Evolutionary conservation across 1,140 invertebrate species (phyloP).

Genomic region (Ips nitidus): DNA sequence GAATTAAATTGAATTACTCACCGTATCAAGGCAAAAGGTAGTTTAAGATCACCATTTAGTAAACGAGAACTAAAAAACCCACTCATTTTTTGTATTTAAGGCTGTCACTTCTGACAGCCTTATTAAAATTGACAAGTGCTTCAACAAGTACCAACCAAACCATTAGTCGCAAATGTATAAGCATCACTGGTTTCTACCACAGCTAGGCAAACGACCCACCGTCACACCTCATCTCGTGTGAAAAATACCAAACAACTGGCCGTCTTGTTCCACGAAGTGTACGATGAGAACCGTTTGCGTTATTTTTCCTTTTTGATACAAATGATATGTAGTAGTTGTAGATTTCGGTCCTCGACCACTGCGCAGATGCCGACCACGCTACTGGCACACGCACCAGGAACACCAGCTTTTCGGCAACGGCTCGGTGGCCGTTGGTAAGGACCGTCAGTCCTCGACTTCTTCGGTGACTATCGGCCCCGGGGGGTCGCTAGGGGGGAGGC

Average conservation of each 20-base stretch:
- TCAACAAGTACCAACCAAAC: no score
- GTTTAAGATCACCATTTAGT: no score
- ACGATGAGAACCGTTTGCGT: neutral
- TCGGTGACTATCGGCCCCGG: slow-evolving; percentile 58
- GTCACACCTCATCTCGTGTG: neutral
- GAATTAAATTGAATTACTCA: no score
- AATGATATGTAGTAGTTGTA: slow-evolving; percentile 49
- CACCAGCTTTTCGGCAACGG: slow-evolving; percentile 14
- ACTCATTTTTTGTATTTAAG: no score
- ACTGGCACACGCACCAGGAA: slow-evolving; percentile 31
- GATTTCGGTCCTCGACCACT: slow-evolving; percentile 24
- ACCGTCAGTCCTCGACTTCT: slow-evolving; percentile 25
- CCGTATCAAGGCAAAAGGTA: no score
- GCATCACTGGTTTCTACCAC: slow-evolving; percentile 38
- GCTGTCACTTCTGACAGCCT: no score
- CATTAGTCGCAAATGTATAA: slow-evolving; percentile 20
- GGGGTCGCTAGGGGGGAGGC: slow-evolving; percentile 74
- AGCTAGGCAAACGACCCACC: slow-evolving; percentile 13
- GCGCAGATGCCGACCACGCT: slow-evolving; percentile 1
- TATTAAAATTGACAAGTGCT: no score
- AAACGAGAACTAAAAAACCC: no score
- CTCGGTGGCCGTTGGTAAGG: slow-evolving; percentile 21
- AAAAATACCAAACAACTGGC: neutral
- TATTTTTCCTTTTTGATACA: neutral
- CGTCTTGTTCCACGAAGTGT: neutral